Evolutionary conservation across 1,140 invertebrate genomes (phyloP), one percentile per base, ranked within the genome.

Genomic region (Drosophila pallidifrons): DNA sequence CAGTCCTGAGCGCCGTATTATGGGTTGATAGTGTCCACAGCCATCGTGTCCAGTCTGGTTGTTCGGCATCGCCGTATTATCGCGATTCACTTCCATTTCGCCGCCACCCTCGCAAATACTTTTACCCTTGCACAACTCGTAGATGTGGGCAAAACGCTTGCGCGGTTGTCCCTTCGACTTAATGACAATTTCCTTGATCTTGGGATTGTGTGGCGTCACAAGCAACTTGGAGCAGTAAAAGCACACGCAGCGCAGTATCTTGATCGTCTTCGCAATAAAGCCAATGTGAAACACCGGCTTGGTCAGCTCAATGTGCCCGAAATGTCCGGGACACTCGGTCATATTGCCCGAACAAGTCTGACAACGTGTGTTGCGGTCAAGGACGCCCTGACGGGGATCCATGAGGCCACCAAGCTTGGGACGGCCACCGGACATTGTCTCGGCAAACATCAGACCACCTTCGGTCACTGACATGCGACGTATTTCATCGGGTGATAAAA

Each of bases 281-380:
- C 98, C 99, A 92, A 99, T 96, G 93, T 99, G 98, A 93, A 98
- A 99, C 2, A 99, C 99, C 16, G 99, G 99, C 93, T 99, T 99
- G 0, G 98, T 97, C 55, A 99, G 93, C 93, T 99, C 98, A 76
- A 99, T 97, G 92, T 99, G 99, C n/a, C 99, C 99, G 94, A 99
- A 99, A 93, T 99, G 99, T 0, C 99, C 99, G 13, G 99, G 98
- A 93, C 99, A 99, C 93, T 99, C 98, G 2, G 97, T 97, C 97
- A 99, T 98, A 83, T 98, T 99, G 20, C 96, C 99, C 55, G 98
- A 98, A 93, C 99, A 99, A 0, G 99, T 99, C 93, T 99, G 98
- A 93, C 99, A 99, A 54, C 98, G 94, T 13, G 97, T 97, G 76
- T 95, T 96, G 78, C 98, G 95, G 91, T 99, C 99, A 20, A 99